Evolutionary conservation across 2,888 invertebrate species (phyloP).

Genomic region (Trichopoda pennipes): DNA sequence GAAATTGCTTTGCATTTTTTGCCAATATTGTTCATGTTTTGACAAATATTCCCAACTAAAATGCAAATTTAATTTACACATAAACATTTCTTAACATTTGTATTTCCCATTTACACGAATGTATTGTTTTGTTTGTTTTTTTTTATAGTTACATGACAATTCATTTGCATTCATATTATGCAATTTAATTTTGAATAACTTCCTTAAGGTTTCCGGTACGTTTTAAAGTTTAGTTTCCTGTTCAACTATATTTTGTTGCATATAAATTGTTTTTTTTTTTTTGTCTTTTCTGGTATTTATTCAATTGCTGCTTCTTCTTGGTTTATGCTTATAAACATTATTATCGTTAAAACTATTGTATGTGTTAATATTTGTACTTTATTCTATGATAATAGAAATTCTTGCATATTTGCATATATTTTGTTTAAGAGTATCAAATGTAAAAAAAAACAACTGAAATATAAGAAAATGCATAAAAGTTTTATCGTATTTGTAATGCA

Average conservation of each 20-base stretch:
- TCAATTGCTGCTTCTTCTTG: conserved; percentile 38
- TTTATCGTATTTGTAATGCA: conserved; percentile 53
- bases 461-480: conserved; percentile 43
- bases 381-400: conserved; percentile 60
- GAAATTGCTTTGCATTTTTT: conserved; percentile 3
- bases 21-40: conserved; percentile 4
- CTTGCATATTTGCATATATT: conserved; percentile 54
- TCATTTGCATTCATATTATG: conserved; percentile 67
- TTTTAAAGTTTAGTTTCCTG: conserved; percentile 65
- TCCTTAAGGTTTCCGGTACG: conserved; percentile 61
- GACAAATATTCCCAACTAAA: conserved; percentile 11
- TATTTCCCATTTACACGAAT: conserved; percentile 6
- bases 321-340: conserved; percentile 24
- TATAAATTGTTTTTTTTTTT: conserved; percentile 21
- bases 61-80: conserved; percentile 27
- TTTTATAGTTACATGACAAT: conserved; percentile 47
- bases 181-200: conserved; percentile 68
- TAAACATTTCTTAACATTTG: conserved; percentile 12
- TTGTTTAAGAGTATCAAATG: conserved; percentile 31
- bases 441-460: conserved; percentile 13
- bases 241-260: conserved; percentile 51
- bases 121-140: conserved; percentile 31
- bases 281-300: conserved; percentile 46
- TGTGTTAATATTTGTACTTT: conserved; percentile 18
- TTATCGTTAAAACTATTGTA: conserved; percentile 10